phyloP scores from a whole-genome alignment of 2,797 vertebrate species.

The Pipistrellus pipistrellus region DNA sequence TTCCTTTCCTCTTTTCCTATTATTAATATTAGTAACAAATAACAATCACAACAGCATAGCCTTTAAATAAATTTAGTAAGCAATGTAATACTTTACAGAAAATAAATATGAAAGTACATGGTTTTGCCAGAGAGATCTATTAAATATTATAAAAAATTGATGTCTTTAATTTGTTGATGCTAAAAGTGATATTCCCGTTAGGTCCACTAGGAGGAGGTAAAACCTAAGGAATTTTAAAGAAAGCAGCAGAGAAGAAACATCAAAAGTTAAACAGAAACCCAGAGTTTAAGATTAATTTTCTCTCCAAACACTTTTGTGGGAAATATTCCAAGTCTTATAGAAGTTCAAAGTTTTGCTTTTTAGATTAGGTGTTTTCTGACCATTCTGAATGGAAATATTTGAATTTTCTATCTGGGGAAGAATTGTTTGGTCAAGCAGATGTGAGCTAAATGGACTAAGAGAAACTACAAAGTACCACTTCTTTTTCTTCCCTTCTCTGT shows the following conservation, averaged over 20 bases:
- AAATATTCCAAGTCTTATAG: not conserved
- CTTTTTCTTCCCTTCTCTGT: not conserved
- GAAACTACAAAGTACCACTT: not conserved
- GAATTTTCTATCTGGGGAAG: not conserved
- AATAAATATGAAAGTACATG: not conserved
- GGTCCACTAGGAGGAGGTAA: conserved; percentile 22
- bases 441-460: not conserved
- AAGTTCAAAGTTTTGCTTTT: not conserved
- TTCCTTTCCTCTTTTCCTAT: not conserved
- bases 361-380: not conserved
- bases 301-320: not conserved
- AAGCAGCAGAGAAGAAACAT: not conserved
- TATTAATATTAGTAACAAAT: not conserved
- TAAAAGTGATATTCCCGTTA: not conserved
- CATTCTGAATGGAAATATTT: conserved; percentile 1
- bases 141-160: not conserved
- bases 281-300: not conserved
- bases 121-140: not conserved
- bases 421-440: not conserved
- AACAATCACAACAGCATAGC: not conserved
- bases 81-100: not conserved
- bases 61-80: not conserved
- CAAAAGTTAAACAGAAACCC: not conserved
- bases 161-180: not conserved
- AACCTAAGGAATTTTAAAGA: conserved; percentile 22